Conservation (phyloP, 2,113 vertebrate genomes). For the Silurus meridionalis region DNA sequence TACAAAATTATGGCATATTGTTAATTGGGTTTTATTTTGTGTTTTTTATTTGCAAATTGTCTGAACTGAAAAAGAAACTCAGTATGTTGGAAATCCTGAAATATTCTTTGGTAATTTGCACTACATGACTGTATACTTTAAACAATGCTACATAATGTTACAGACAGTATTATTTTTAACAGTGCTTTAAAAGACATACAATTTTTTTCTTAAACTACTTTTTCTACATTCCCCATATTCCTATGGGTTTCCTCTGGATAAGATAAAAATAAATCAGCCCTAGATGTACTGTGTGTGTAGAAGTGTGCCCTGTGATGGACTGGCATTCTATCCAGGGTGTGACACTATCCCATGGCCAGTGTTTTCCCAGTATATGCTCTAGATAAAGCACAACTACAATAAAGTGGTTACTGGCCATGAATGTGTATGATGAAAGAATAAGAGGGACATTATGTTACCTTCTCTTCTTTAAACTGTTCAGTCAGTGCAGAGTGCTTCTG, state of each 20-base stretch:
- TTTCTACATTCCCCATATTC: background rate
- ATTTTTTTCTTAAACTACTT: background rate
- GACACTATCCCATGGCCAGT: background rate
- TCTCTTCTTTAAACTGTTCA: constrained; percentile 78
- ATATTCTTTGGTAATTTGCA: background rate
- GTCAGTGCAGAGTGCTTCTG: constrained; percentile 66
- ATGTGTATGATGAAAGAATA: background rate
- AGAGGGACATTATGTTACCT: constrained; percentile 65
- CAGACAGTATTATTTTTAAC: too few species aligned
- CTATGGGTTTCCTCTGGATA: background rate
- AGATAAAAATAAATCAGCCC: background rate
- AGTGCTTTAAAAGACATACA: too few species aligned
- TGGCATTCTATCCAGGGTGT: background rate
- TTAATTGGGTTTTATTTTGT: too few species aligned
- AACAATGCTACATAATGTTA: background rate
- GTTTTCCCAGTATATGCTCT: background rate
- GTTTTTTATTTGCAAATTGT: too few species aligned
- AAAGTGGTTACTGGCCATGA: background rate
- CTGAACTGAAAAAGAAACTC: too few species aligned
- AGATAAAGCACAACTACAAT: background rate
- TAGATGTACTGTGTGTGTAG: background rate
- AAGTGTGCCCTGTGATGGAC: background rate
- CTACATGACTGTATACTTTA: background rate
- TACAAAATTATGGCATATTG: too few species aligned
- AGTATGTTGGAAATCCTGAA: background rate